Conservation (phyloP, 2,113 vertebrate genomes). For the Pangasianodon gigas region DNA sequence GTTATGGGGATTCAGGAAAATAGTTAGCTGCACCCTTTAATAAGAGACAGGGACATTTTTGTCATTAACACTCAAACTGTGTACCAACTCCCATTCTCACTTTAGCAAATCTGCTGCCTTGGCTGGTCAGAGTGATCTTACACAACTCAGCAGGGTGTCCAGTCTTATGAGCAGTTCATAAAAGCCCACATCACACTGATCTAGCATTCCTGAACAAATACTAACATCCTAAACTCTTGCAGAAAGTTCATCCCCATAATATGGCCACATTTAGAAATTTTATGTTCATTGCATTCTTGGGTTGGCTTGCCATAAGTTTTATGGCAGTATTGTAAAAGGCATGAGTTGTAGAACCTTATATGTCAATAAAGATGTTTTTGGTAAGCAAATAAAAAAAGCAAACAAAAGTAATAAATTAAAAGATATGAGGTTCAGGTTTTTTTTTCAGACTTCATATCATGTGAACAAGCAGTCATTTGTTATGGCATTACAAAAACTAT, state of each 20-base stretch:
- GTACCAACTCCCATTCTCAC: not conserved
- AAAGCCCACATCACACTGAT: not conserved
- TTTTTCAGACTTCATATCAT: not conserved
- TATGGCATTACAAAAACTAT: constrained; percentile 1
- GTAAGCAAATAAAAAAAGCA: not conserved
- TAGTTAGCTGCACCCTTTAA: not conserved
- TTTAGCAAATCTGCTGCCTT: constrained; percentile 9
- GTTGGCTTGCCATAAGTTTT: not conserved
- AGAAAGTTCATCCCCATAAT: not conserved
- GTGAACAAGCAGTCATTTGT: not conserved
- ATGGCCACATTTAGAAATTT: not conserved
- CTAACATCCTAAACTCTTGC: not conserved
- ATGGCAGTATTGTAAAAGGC: not conserved
- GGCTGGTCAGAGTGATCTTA: constrained; percentile 7
- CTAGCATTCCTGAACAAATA: constrained; percentile 17
- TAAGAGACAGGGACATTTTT: not conserved
- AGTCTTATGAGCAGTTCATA: constrained; percentile 14
- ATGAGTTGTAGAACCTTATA: not conserved
- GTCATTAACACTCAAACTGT: not conserved
- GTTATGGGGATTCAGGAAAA: not conserved
- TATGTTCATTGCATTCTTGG: not conserved
- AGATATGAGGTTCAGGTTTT: not conserved
- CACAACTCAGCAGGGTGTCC: not conserved
- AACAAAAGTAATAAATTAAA: not conserved
- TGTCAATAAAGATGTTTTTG: not conserved